Conservation (phyloP, 2,113 vertebrate species). For the Leucopsar rothschildi region DNA sequence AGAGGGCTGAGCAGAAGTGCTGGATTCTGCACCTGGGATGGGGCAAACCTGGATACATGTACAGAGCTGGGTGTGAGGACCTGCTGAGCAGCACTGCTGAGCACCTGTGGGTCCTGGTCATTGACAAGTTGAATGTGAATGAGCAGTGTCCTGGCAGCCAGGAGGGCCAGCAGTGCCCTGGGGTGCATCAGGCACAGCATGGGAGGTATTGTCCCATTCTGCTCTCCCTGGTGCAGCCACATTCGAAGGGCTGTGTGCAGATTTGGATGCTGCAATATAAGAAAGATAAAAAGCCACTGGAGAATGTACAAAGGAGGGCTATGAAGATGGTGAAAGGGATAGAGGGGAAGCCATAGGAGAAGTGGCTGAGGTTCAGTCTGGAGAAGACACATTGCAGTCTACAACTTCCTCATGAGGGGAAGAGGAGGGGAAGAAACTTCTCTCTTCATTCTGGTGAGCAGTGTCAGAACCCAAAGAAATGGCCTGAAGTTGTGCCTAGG, state of each 20-base stretch:
- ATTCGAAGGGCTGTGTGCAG: neutral
- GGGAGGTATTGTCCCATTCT: neutral
- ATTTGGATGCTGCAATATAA: neutral
- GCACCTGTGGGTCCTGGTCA: neutral
- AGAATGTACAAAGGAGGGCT: neutral
- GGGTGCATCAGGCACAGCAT: neutral
- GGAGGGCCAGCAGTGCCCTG: neutral
- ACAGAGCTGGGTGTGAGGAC: neutral
- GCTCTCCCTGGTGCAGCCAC: rapidly evolving
- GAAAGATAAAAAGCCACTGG: neutral
- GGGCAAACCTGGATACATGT: rapidly evolving
- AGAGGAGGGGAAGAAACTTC: neutral
- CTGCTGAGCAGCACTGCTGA: neutral
- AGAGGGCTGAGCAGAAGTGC: neutral
- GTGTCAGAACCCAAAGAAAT: neutral
- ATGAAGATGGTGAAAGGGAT: neutral
- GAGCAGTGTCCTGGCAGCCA: neutral
- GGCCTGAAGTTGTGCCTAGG: neutral
- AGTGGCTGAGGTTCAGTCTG: neutral
- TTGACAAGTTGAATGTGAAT: neutral
- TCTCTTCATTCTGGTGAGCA: neutral
- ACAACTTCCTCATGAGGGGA: neutral
- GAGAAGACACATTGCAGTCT: neutral
- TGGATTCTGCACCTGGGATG: rapidly evolving
- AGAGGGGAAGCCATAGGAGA: neutral